A percentile compares a stretch with the other conserved stretches of the same genome.
phyloP scores from a whole-genome alignment of 2,113 vertebrate genomes.

The Oncorhynchus gorbuscha region DNA sequence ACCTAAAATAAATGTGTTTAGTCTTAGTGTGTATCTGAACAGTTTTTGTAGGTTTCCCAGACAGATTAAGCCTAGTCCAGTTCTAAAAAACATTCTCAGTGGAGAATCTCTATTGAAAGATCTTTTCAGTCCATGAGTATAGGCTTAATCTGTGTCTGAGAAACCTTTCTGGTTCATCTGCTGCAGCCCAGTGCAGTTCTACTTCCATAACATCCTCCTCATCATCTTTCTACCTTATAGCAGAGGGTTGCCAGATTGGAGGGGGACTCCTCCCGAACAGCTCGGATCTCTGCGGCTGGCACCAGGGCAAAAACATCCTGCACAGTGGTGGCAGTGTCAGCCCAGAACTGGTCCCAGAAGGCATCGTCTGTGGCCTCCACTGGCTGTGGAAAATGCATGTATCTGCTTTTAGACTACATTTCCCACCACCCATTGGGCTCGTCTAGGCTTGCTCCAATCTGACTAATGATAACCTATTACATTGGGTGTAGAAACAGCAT shows the following conservation, averaged over 20 bases:
- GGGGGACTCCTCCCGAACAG: conserved; percentile 94
- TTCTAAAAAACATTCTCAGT: no score
- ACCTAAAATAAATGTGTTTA: neutral
- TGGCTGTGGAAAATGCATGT: conserved; percentile 72
- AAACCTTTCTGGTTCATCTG: neutral
- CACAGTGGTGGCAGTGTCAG: conserved; percentile 91
- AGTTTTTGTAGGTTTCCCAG: no score
- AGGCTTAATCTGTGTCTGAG: no score
- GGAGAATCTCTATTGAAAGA: no score
- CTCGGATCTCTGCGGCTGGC: conserved; percentile 95
- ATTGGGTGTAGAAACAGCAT: no score
- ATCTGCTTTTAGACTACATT: conserved; percentile 13
- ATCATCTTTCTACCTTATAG: conserved; percentile 84
- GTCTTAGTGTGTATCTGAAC: neutral
- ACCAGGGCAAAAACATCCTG: conserved; percentile 98
- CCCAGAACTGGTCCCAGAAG: conserved; percentile 99
- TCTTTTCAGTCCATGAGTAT: no score
- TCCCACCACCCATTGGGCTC: neutral
- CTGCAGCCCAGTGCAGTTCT: neutral
- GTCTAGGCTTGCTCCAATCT: neutral
- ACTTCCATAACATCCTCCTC: neutral
- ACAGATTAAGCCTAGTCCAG: no score
- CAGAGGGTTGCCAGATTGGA: conserved; percentile 97
- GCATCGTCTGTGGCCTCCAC: conserved; percentile 97
- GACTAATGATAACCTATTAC: no score